Base-by-base conservation (phyloP, 2,113 vertebrate genomes). In the Ciconia stormi region DNA sequence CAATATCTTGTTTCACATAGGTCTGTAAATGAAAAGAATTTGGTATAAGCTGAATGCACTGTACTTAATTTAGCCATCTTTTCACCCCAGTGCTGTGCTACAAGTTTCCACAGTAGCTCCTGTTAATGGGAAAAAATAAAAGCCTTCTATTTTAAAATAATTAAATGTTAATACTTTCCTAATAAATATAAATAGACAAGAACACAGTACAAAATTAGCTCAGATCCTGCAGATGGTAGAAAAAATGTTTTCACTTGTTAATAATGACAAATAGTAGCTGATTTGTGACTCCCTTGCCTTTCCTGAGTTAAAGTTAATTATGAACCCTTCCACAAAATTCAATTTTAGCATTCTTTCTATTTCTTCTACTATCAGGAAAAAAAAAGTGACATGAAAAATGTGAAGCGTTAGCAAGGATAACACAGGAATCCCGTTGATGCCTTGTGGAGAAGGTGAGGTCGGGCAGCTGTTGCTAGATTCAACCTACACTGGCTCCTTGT, bases 291-390 rank as follows among this genome's bases (percentile, higher is more conserved):
- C 86, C 69, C 82, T 95, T 89, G 84, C 74, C 40, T 97, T 93
- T 95, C 87, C 73, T 12, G 62, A 92, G 85, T 91, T 96, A 93
- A 20, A 96, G 84, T 96, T 97, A 97, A 97, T 97, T 97, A 97
- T 80, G 94, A 97, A 81, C 65, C 56, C 82, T 98, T 95, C 91
- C 71, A 93, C 50, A 87, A 97, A 97, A 97, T 97, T 95, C 71
- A 84, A 25, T 96, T 96, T 97, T 89, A 94, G 77, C 63, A 40
- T 97, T 93, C 67, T 96, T 94, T 96, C 88, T 97, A 46, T 93
- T 97, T 94, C 44, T 84, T 97, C 84, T 93, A 81, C 91, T 97
- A 69, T 89, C 74, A 84, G 69, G 77, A 17, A 76, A 76, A 87
- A 87, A 73, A 73, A 55, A 18, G 5, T 19, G 7, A 32, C 30